phyloP scores from a whole-genome alignment of 2,888 invertebrate genomes.

The Leptothorax acervorum region DNA sequence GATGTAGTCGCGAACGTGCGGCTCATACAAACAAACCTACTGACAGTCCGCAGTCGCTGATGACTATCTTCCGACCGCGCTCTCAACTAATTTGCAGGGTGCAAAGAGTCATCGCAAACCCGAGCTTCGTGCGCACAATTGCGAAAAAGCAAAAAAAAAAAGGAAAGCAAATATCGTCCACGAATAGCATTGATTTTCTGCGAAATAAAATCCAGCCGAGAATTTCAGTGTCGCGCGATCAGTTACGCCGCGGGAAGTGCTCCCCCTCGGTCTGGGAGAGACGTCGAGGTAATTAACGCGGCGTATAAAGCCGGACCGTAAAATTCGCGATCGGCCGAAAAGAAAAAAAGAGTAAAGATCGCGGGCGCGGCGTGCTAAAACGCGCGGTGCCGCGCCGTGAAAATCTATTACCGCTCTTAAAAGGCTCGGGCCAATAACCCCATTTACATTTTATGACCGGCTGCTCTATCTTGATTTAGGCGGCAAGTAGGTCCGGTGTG shows the following conservation, averaged over 20 bases:
- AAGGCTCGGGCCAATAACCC: slow-evolving; percentile 49
- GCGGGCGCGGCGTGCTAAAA: slow-evolving; percentile 32
- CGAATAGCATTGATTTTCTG: not conserved
- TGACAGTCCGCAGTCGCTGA: slow-evolving; percentile 4
- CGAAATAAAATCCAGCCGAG: slow-evolving; percentile 1
- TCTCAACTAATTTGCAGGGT: slow-evolving; percentile 7
- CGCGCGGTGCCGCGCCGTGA: slow-evolving; percentile 32
- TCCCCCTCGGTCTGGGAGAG: not conserved
- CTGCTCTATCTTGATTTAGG: slow-evolving; percentile 53
- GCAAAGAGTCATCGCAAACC: slow-evolving; percentile 5
- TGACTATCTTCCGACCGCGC: slow-evolving; percentile 15
- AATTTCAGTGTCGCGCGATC: not conserved
- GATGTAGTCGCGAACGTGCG: slow-evolving; percentile 38
- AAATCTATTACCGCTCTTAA: slow-evolving; percentile 50
- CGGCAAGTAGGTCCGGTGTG: slow-evolving; percentile 54
- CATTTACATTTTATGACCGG: slow-evolving; percentile 50
- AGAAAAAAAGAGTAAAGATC: not conserved
- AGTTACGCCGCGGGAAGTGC: too few relatives aligned
- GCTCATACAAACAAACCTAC: slow-evolving; percentile 51
- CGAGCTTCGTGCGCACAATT: not conserved
- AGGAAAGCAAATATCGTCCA: not conserved
- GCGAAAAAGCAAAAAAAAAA: not conserved
- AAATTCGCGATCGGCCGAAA: slow-evolving; percentile 23
- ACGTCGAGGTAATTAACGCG: slow-evolving; percentile 4
- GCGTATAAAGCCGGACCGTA: slow-evolving; percentile 10